Evolutionary conservation across 2,797 vertebrate genomes (phyloP).

Genomic region (Vultur gryphus): DNA sequence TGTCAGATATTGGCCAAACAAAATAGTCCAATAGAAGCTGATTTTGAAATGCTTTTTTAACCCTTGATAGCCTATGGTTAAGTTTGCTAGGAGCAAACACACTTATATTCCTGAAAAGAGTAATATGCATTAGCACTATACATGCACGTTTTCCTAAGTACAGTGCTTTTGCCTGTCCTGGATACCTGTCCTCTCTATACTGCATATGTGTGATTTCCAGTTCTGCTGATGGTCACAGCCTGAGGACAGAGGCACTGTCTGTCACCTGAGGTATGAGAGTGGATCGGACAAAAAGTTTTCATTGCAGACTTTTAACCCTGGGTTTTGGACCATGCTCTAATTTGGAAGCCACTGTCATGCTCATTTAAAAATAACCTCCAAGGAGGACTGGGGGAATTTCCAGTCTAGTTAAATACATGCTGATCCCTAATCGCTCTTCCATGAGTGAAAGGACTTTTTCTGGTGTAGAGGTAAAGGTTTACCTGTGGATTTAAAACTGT

Average conservation of each 20-base stretch:
- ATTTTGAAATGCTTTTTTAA: slow-evolving; percentile 42
- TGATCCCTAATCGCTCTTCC: not conserved
- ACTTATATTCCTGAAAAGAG: not conserved
- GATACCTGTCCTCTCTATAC: not conserved
- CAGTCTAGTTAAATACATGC: not conserved
- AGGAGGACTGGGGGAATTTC: not conserved
- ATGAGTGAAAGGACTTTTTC: not conserved
- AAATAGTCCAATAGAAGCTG: slow-evolving; percentile 52
- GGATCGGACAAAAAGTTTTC: not conserved
- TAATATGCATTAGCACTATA: not conserved
- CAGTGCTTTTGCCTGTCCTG: not conserved
- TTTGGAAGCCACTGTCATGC: not conserved
- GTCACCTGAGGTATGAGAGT: not conserved
- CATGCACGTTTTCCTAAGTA: not conserved
- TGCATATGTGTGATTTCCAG: not conserved
- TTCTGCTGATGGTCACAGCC: not conserved
- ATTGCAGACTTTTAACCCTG: not conserved
- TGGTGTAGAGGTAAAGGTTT: not conserved
- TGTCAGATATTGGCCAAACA: slow-evolving; percentile 69
- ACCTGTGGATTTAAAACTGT: not conserved
- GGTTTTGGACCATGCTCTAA: not conserved
- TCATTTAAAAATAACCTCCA: not conserved
- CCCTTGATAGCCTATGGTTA: not conserved
- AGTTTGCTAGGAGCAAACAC: not conserved
- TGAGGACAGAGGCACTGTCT: not conserved